Conservation (phyloP, 53 echinoderm and acorn worm genomes). For the Luidia sarsii region DNA sequence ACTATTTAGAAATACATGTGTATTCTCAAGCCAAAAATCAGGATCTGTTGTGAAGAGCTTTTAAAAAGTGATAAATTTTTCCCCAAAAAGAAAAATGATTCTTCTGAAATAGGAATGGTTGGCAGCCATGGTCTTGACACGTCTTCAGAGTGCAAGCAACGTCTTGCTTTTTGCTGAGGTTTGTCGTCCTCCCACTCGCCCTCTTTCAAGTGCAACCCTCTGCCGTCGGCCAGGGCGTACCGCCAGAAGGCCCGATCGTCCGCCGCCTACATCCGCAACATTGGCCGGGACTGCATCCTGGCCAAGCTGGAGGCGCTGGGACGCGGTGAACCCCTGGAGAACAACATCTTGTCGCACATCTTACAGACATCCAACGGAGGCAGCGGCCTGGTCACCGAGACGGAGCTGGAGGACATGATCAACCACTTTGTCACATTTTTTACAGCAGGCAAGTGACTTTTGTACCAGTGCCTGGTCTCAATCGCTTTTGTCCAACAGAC, state of each 20-base stretch:
- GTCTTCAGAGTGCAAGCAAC: no score
- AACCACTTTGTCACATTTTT: constrained; percentile 55
- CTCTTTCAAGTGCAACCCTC: constrained; percentile 31
- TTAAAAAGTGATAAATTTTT: no score
- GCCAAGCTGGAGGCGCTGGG: constrained; percentile 31
- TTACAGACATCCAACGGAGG: constrained; percentile 19
- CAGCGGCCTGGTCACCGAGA: constrained; percentile 6
- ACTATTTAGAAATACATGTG: no score
- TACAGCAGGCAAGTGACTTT: constrained; percentile 31
- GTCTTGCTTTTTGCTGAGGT: no score
- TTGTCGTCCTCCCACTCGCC: no score
- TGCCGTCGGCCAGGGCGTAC: not conserved
- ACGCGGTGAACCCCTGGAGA: constrained; percentile 45
- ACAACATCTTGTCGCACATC: constrained; percentile 63
- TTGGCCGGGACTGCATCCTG: constrained; percentile 51
- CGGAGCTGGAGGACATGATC: constrained; percentile 41
- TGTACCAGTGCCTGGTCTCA: no score
- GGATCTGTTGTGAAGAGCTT: no score
- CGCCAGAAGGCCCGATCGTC: constrained; percentile 3
- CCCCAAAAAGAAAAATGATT: no score
- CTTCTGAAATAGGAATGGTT: no score
- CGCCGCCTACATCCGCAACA: constrained; percentile 28
- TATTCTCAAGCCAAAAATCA: no score
- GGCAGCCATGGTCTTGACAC: no score
- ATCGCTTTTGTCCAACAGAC: not conserved